Conservation (phyloP, 2,888 invertebrate genomes). For the Ferrisia virgata region DNA sequence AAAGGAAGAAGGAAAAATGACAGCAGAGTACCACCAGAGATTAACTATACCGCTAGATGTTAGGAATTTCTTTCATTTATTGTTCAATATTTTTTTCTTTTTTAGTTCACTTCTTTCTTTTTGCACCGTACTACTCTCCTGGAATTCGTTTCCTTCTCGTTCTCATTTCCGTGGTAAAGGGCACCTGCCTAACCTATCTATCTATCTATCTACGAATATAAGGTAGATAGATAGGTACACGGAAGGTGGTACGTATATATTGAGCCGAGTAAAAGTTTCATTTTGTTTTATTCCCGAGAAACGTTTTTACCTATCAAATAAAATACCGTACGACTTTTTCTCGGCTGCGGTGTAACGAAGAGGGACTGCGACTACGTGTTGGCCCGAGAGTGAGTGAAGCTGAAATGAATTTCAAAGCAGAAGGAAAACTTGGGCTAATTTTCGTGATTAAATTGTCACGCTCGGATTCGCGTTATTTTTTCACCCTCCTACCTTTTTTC, state of each 20-base stretch:
- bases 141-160: not conserved
- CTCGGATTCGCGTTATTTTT: conserved; percentile 12
- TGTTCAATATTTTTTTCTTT: conserved; percentile 12
- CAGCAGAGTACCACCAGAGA: conserved; percentile 24
- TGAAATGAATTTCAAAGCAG: conserved; percentile 17
- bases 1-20: not conserved
- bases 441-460: conserved; percentile 14
- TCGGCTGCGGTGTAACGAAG: too few species aligned
- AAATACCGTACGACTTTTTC: conserved; percentile 16
- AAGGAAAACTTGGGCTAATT: conserved; percentile 14
- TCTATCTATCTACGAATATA: too few species aligned
- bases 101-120: not conserved
- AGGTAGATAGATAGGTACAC: too few species aligned
- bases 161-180: too few species aligned
- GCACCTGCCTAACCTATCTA: too few species aligned
- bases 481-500: not conserved
- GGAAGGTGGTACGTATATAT: not conserved
- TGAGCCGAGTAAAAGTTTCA: not conserved
- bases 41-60: conserved; percentile 19
- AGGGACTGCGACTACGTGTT: too few species aligned
- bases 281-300: conserved; percentile 31
- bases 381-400: not conserved
- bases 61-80: conserved; percentile 14
- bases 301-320: conserved; percentile 30
- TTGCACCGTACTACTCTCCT: not conserved